Evolutionary conservation across 2,113 vertebrate genomes (phyloP).

Genomic region (Melanostigma gelatinosum): DNA sequence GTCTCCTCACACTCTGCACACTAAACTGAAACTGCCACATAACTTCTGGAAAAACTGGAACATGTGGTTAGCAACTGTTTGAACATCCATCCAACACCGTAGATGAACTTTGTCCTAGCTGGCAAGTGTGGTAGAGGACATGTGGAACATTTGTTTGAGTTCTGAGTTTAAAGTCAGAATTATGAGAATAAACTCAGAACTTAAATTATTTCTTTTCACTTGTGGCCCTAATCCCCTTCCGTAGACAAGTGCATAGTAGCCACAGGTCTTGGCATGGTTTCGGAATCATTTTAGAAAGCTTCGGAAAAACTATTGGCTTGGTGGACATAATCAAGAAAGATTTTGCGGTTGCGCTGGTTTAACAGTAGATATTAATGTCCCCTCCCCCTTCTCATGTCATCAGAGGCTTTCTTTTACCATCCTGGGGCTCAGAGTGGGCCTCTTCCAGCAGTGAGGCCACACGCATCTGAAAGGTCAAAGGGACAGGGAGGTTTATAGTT

Average conservation of each 20-base stretch:
- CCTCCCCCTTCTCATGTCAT: not conserved
- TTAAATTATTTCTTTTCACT: not conserved
- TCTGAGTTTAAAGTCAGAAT: not conserved
- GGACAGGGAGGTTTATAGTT: slow-evolving; percentile 17
- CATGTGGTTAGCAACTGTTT: not conserved
- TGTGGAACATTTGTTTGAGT: not conserved
- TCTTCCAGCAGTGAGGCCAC: slow-evolving; percentile 4
- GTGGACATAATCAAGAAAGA: not conserved
- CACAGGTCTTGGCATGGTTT: not conserved
- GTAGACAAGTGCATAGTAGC: not conserved
- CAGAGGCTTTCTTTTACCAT: not conserved
- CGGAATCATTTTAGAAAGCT: not conserved
- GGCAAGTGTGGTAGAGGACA: no score
- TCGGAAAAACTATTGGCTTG: not conserved
- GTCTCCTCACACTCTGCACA: not conserved
- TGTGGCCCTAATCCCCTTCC: not conserved
- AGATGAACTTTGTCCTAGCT: not conserved
- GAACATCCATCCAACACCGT: not conserved
- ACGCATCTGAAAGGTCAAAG: slow-evolving; percentile 19
- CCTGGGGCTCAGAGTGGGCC: not conserved
- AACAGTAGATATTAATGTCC: not conserved
- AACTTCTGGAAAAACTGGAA: not conserved
- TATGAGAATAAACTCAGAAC: not conserved
- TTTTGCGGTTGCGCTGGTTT: slow-evolving; percentile 2
- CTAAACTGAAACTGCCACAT: not conserved